These are phyloP conservation scores for Pogonognathellus flavescens DNA, from an alignment of 1,140 invertebrate genomes.

Conservation along the genomic window DNA sequence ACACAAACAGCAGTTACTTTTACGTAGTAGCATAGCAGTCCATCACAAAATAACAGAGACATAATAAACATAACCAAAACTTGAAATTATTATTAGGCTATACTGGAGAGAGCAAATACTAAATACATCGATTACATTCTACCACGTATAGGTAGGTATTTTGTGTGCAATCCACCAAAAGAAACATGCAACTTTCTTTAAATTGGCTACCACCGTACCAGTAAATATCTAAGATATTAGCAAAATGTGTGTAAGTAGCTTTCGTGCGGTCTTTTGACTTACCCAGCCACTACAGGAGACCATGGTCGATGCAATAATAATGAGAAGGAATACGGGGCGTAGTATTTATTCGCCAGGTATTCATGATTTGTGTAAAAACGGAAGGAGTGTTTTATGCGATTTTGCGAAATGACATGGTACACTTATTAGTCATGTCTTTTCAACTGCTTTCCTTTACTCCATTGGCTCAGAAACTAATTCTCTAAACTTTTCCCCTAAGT, in stretches of 20 bases:
- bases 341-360: neutral
- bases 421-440: neutral
- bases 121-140: neutral
- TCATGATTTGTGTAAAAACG: neutral
- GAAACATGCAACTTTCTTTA: constrained; percentile 37
- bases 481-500: too few species aligned
- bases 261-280: neutral
- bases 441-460: neutral
- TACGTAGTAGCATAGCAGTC: neutral
- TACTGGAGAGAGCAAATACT: neutral
- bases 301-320: constrained; percentile 4
- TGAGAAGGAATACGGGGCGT: neutral
- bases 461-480: neutral
- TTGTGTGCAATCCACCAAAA: neutral
- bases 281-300: neutral
- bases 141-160: neutral
- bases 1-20: neutral
- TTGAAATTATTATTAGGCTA: neutral
- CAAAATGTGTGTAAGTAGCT: neutral
- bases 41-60: constrained; percentile 21
- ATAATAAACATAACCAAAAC: constrained; percentile 16
- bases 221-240: constrained; percentile 33
- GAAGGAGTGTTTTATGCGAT: constrained; percentile 1
- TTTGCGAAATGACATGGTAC: constrained; percentile 40
- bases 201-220: neutral